Evolutionary conservation across 2,113 vertebrate species (phyloP), one percentile per base, ranked within the genome.

Genomic region (Megaptera novaeangliae): DNA sequence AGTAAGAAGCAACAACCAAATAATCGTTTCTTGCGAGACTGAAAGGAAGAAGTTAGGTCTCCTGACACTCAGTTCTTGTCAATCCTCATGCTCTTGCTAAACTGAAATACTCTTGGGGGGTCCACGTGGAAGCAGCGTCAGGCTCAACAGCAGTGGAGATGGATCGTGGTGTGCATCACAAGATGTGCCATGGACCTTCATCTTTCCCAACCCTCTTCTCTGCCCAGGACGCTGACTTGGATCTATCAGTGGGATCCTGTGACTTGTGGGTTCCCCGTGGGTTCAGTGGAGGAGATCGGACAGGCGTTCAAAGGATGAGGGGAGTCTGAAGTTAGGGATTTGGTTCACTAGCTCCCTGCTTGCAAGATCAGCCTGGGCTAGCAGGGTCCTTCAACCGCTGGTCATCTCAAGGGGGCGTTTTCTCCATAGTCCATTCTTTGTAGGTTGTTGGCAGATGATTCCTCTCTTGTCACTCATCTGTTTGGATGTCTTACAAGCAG

Each of bases 81-180:
- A 2, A 10, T n/a, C 17, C 27, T 27, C 6, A 3, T 34, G 36
- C 18, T 29, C 0, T 21, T 66, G 46, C 34, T 27, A 9, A 2
- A n/a, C 14, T 11, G 20, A 27, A 34, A 86, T 44, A 55, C 12
- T 36, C 6, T 34, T 18, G 21, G n/a, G n/a, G 5, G 27, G 39
- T 18, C n/a, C 39, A 1, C 3, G 12, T 11, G 18, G 13, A 93
- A 27, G 6, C 13, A 20, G 6, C 25, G 2, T 4, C 11, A 31
- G n/a, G 1, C 6, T 41, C 15, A 7, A 20, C 1, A 34, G 12
- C 5, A 41, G 7, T 11, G 36, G 68, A 72, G 3, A 4, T 8
- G 8, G 36, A 14, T n/a, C 0, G 0, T 11, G 55, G 27, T 6
- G 4, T 12, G 13, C 27, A 1, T 55, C 34, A 14, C 4, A 20